These are phyloP conservation scores for Dromiciops gliroides DNA, from an alignment of 2,113 vertebrate species.

Conservation along the genomic window DNA sequence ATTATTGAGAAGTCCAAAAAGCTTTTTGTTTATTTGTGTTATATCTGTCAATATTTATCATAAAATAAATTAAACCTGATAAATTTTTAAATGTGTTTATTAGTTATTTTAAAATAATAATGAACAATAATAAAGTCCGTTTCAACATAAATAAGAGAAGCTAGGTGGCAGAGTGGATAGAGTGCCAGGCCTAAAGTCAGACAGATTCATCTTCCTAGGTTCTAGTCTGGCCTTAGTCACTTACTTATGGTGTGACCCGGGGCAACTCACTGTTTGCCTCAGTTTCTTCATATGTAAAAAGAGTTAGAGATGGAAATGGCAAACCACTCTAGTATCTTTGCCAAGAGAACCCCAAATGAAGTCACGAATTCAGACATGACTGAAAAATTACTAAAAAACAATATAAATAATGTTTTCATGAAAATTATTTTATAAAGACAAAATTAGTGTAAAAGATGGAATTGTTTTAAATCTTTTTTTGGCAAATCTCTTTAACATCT, in stretches of 20 bases:
- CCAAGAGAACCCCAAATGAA: background rate
- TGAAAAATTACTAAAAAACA: background rate
- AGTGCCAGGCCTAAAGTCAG: background rate
- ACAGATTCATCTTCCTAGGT: background rate
- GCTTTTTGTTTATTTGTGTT: background rate
- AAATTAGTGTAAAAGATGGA: background rate
- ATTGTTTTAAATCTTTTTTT: background rate
- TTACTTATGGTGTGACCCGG: background rate
- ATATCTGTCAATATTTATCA: background rate
- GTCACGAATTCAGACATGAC: background rate
- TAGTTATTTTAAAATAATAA: background rate
- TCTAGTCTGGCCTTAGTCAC: background rate
- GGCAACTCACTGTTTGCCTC: background rate
- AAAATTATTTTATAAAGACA: background rate
- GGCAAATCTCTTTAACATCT: background rate
- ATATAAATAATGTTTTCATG: background rate
- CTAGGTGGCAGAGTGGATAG: background rate
- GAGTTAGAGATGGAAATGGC: background rate
- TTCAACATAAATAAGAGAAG: background rate
- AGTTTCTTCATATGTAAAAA: background rate
- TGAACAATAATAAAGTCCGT: background rate
- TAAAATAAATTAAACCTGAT: background rate
- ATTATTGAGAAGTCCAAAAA: background rate
- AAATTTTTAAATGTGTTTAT: background rate
- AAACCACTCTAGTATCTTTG: background rate